Base-by-base conservation (phyloP, 2,797 vertebrate species). In the Phalanger gymnotis region DNA sequence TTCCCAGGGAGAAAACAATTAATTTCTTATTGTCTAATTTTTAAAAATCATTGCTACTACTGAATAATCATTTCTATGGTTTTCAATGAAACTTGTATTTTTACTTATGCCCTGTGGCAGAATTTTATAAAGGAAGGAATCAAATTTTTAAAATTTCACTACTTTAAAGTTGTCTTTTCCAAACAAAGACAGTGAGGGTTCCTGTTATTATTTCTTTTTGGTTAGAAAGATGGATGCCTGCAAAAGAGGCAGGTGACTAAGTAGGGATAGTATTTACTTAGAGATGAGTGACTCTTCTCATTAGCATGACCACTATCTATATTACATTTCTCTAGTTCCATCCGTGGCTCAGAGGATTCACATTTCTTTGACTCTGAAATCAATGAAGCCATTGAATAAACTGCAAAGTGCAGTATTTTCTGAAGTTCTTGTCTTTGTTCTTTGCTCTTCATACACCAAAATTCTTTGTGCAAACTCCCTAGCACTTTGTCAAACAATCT, bases 61-160 rank as follows among this genome's bases (percentile, higher is more conserved):
- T 89, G 30, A 54, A 81, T 81, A 91, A 55, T 92, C 54, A 54
- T 94, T 90, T 92, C 11, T 13, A 30, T 90, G 34, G 47, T 51
- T 30, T 92, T 81, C 94, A 95, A 25, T 66, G 54, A 95, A 96
- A 93, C 14, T 51, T 96, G 14, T 31, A 52, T 90, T 92, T 92
- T 53, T 81, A 47, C 73, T 90, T 53, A 47, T 58, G 14, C 14
- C 52, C 90, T 93, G 12, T 90, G 47, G 25, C 90, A 91, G 54
- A 94, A 25, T 54, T 94, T 92, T 92, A 27, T 87, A 94, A 91
- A 81, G 54, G 57, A 12, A 94, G 58, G 52, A 31, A 95, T 30
- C 30, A 90, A 55, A 73, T 66, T 81, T 47, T 56, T 53, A 28
- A 92, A 90, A n/a, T 90, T 92, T 95, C 30, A 12, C 30, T 92